A percentile compares a stretch with the other conserved stretches of the same genome.
Evolutionary conservation across 2,888 invertebrate species (phyloP).

Genomic region (Dendrolimus houi): DNA sequence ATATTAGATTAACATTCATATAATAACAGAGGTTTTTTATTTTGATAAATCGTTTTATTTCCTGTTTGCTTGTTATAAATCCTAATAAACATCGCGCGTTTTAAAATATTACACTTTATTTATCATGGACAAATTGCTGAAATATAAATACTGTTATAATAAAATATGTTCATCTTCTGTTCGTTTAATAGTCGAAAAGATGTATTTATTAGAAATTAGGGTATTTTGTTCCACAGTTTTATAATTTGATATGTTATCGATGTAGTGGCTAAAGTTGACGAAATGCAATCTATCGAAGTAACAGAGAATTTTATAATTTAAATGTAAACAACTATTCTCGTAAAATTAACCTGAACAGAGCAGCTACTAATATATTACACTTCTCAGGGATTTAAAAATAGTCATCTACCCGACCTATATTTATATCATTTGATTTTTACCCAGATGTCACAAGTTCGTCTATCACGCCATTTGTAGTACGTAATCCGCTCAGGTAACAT

Average conservation of each 20-base stretch:
- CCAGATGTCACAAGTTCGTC: constrained; percentile 49
- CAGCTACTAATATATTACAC: constrained; percentile 31
- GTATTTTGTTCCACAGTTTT: no score
- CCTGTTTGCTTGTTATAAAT: no score
- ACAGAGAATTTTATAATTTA: background rate
- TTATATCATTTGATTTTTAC: constrained; percentile 41
- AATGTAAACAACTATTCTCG: background rate
- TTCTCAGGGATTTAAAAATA: constrained; percentile 55
- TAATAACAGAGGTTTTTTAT: no score
- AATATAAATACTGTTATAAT: background rate
- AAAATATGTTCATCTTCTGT: background rate
- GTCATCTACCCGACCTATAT: constrained; percentile 35
- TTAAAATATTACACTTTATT: background rate
- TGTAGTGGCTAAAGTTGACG: background rate
- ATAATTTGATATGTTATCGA: no score
- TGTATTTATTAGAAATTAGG: no score
- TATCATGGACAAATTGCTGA: background rate
- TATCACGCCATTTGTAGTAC: constrained; percentile 36
- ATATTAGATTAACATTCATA: no score
- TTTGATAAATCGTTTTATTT: no score
- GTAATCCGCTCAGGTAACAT: constrained; percentile 37
- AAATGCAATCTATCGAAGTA: background rate
- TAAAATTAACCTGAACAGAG: constrained; percentile 16
- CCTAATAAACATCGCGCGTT: no score
- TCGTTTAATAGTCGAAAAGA: no score